Percentiles rank a stretch among this genome's conserved stretches.
These are phyloP conservation scores for Carettochelys insculpta DNA, from an alignment of 2,113 vertebrate genomes.

Conservation along the genomic window DNA sequence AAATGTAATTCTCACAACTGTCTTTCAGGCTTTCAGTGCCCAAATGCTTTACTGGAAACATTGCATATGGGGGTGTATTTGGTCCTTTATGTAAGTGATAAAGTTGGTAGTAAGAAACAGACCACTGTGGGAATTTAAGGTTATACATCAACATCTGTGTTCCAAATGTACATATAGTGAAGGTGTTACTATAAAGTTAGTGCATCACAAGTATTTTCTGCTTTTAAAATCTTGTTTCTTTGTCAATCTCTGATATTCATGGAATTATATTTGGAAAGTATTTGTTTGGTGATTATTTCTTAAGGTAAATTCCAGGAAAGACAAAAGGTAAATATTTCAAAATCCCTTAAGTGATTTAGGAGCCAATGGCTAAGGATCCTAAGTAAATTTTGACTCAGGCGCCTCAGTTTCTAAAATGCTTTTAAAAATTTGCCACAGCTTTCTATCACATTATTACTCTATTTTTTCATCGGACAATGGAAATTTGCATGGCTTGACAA, in stretches of 20 bases:
- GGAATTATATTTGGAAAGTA: not conserved
- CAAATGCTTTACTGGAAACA: not conserved
- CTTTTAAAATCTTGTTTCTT: not conserved
- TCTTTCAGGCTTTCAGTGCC: not conserved
- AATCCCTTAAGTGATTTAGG: not conserved
- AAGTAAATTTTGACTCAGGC: no score
- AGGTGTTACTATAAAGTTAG: not conserved
- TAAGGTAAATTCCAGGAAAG: no score
- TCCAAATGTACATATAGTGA: not conserved
- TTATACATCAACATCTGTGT: not conserved
- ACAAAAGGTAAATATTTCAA: not conserved
- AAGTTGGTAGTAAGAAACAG: not conserved
- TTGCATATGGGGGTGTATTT: not conserved
- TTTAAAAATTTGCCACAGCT: not conserved
- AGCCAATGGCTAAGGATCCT: not conserved
- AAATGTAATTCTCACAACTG: not conserved
- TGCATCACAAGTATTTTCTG: not conserved
- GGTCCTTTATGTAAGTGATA: not conserved
- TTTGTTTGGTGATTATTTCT: no score
- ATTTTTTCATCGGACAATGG: not conserved
- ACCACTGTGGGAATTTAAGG: not conserved
- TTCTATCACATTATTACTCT: not conserved
- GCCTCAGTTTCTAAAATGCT: not conserved
- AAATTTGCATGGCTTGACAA: not conserved
- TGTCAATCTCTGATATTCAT: not conserved